Evolutionary conservation across 2,797 vertebrate species (phyloP).

Genomic region (Phoxinus dragarum): DNA sequence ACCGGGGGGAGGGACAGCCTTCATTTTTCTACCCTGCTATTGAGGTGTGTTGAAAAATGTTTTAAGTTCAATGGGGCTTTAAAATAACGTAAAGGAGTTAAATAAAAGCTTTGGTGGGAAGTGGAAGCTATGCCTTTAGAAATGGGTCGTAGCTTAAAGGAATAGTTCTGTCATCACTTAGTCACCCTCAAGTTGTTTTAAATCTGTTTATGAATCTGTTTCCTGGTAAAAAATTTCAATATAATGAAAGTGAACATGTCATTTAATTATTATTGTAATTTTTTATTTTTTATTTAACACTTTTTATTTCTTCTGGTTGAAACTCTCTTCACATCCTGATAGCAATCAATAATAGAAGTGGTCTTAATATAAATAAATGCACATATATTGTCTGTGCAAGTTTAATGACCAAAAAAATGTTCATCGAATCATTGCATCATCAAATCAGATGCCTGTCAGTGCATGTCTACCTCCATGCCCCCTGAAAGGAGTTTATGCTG

Average conservation of each 20-base stretch:
- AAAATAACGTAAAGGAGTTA: conserved; percentile 1
- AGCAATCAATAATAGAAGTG: too few relatives aligned
- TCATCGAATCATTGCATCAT: too few relatives aligned
- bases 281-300: too few relatives aligned
- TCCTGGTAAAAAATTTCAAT: not conserved
- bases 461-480: too few relatives aligned
- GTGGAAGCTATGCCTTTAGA: not conserved
- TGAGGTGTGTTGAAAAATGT: conserved; percentile 47
- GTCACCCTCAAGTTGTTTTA: not conserved
- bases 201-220: not conserved
- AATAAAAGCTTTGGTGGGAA: conserved; percentile 3
- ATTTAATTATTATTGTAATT: too few relatives aligned
- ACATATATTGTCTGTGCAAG: too few relatives aligned
- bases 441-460: too few relatives aligned
- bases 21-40: conserved; percentile 35
- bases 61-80: conserved; percentile 32
- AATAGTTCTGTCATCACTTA: not conserved
- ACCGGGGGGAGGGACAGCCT: conserved; percentile 29
- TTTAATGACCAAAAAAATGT: too few relatives aligned
- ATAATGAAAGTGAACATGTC: not conserved
- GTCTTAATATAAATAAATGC: too few relatives aligned
- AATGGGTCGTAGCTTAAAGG: not conserved
- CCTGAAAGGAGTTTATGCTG: too few relatives aligned
- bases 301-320: too few relatives aligned
- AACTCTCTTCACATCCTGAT: too few relatives aligned